Evolutionary conservation across 2,113 vertebrate species (phyloP).

Genomic region (Sialia sialis): DNA sequence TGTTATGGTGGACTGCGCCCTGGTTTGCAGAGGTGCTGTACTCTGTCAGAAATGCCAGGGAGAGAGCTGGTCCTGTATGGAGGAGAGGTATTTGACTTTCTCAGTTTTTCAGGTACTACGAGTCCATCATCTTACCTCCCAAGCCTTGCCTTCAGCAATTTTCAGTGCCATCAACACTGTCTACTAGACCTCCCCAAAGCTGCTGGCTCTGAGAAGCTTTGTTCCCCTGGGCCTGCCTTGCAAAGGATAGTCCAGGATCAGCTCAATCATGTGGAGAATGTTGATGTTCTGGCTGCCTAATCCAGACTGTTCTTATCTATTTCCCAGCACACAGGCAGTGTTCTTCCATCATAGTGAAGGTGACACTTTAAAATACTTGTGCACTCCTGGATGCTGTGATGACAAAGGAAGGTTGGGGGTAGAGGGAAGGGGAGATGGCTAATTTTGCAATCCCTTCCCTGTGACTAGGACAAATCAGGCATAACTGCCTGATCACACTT

Average conservation of each 20-base stretch:
- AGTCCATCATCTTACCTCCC: background rate
- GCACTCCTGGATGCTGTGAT: background rate
- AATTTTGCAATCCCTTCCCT: background rate
- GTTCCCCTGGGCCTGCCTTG: background rate
- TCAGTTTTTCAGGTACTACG: background rate
- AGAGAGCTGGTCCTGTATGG: background rate
- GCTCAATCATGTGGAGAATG: background rate
- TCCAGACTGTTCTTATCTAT: background rate
- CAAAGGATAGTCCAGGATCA: background rate
- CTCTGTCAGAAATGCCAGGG: background rate
- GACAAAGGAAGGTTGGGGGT: background rate
- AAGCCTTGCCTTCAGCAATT: background rate
- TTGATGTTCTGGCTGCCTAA: background rate
- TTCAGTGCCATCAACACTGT: background rate
- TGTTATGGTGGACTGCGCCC: background rate
- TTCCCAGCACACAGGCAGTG: background rate
- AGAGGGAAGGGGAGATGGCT: background rate
- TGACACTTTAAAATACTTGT: background rate
- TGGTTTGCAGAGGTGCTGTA: background rate
- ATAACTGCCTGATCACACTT: background rate
- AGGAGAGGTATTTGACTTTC: background rate
- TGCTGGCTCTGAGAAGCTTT: background rate
- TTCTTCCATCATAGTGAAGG: background rate
- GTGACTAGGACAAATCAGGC: background rate
- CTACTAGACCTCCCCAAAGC: background rate